Percentiles rank a stretch among this genome's conserved stretches.
phyloP scores from a whole-genome alignment of 2,113 vertebrate genomes.

The Caracal caracal region DNA sequence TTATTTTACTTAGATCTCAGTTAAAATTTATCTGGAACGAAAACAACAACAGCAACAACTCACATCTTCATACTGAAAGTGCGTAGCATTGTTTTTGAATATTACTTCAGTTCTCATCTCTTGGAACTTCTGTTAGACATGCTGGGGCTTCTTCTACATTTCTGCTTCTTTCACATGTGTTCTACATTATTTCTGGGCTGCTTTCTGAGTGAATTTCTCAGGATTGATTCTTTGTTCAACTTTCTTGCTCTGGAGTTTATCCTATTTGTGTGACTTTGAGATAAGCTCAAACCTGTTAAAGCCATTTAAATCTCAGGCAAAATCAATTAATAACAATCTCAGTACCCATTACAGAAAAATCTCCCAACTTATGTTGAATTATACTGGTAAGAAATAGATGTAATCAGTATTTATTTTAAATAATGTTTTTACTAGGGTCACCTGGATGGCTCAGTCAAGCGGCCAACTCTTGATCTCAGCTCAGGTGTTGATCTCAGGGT shows the following conservation, averaged over 20 bases:
- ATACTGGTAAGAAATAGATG: background rate
- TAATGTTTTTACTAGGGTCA: background rate
- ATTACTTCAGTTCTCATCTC: background rate
- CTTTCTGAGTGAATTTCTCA: conserved; percentile 11
- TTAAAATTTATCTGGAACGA: background rate
- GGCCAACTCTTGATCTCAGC: no score
- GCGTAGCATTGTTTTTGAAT: background rate
- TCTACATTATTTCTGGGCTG: background rate
- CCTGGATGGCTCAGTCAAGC: no score
- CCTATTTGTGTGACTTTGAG: background rate
- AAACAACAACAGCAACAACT: background rate
- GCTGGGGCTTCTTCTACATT: background rate
- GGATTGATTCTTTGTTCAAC: background rate
- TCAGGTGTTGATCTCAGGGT: no score
- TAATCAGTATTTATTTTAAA: background rate
- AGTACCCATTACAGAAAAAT: background rate
- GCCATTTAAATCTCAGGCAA: background rate
- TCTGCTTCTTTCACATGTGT: background rate
- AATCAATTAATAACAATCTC: background rate
- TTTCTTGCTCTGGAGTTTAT: background rate
- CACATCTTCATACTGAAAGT: background rate
- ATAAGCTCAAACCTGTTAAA: background rate
- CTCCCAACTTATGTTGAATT: background rate
- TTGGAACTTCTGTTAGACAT: background rate
- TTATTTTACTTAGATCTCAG: background rate